Conservation (phyloP, 2,113 vertebrate genomes). For the Microcebus griseorufus region DNA sequence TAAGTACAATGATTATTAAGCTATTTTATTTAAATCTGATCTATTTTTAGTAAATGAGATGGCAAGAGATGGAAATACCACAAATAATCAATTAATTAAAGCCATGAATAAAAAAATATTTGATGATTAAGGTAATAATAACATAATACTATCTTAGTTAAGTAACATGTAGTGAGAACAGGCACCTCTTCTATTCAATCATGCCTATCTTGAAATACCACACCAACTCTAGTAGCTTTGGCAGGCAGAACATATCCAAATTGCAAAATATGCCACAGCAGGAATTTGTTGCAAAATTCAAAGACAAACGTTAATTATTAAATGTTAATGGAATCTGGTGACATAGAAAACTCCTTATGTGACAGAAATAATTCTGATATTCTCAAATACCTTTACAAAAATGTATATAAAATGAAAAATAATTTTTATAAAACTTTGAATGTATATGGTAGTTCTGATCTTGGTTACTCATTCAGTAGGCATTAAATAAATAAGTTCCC, state of each 20-base stretch:
- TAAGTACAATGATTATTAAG: background rate
- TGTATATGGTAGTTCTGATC: background rate
- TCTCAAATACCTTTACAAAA: slow-evolving; percentile 11
- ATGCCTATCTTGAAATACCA: background rate
- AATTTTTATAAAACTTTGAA: background rate
- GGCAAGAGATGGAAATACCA: background rate
- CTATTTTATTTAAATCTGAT: slow-evolving; percentile 28
- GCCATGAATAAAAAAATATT: background rate
- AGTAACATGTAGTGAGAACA: background rate
- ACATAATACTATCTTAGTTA: background rate
- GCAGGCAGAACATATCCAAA: slow-evolving; percentile 5
- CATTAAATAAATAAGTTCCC: background rate
- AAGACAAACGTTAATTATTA: slow-evolving; percentile 24
- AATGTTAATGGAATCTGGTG: slow-evolving; percentile 9
- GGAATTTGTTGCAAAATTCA: slow-evolving; percentile 44
- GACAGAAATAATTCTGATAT: background rate
- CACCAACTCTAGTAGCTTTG: background rate
- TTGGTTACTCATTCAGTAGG: background rate
- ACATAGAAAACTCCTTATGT: background rate
- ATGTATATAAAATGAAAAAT: background rate
- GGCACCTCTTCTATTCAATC: background rate
- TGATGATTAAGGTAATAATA: background rate
- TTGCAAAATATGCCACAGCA: background rate
- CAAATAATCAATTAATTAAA: slow-evolving; percentile 18
- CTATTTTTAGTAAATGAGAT: slow-evolving; percentile 46